Conservation (phyloP, 2,888 invertebrate species). For the Drosophila lutescens region DNA sequence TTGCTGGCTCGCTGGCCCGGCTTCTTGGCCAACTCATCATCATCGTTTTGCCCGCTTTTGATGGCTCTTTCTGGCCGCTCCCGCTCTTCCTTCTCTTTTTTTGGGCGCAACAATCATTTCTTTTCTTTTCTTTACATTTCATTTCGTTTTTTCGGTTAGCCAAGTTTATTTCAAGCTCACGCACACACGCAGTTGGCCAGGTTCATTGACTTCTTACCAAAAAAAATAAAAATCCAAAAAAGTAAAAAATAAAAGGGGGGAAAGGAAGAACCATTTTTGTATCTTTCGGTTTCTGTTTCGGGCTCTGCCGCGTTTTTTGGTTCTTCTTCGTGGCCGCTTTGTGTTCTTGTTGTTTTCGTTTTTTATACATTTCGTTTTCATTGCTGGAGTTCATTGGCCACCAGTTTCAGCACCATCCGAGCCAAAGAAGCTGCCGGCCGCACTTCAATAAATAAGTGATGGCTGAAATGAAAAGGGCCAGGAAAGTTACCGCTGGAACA, state of each 20-base stretch:
- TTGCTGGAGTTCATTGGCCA: slow-evolving; percentile 82
- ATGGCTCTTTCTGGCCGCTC: slow-evolving; percentile 49
- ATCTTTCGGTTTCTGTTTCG: slow-evolving; percentile 55
- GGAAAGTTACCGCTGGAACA: slow-evolving; percentile 15
- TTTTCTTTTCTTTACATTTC: slow-evolving; percentile 60
- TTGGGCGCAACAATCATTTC: slow-evolving; percentile 59
- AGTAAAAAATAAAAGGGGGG: slow-evolving; percentile 8
- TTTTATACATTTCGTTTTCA: slow-evolving; percentile 82
- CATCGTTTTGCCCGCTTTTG: slow-evolving; percentile 53
- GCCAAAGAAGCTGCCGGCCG: slow-evolving; percentile 40
- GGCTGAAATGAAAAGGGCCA: slow-evolving; percentile 52
- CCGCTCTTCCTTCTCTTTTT: slow-evolving; percentile 46
- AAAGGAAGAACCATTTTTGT: slow-evolving; percentile 57
- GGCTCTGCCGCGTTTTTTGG: slow-evolving; percentile 55
- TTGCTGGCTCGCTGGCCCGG: slow-evolving; percentile 10
- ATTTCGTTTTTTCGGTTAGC: slow-evolving; percentile 59
- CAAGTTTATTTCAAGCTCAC: slow-evolving; percentile 77
- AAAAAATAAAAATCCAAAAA: neutral
- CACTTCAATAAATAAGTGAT: slow-evolving; percentile 74
- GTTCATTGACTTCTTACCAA: slow-evolving; percentile 82
- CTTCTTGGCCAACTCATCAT: slow-evolving; percentile 54
- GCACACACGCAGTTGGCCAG: slow-evolving; percentile 60
- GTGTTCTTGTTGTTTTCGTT: slow-evolving; percentile 74
- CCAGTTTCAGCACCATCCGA: slow-evolving; percentile 33
- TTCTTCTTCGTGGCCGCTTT: slow-evolving; percentile 40